Evolutionary conservation across 2,888 invertebrate species (phyloP).

Genomic region (Aspidiotus destructor): DNA sequence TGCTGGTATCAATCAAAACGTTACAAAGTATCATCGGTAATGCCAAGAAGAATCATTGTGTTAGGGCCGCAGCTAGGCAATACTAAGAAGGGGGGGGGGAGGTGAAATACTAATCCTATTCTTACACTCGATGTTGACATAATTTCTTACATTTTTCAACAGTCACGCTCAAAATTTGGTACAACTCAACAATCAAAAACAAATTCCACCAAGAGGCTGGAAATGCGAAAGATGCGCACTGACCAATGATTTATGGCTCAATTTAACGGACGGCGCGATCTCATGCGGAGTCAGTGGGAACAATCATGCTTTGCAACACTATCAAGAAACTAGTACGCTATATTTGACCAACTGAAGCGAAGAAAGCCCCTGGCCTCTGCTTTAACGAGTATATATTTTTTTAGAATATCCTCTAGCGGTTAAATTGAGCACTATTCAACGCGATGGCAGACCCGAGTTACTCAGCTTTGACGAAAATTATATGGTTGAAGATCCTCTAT

Average conservation of each 20-base stretch:
- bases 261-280: conserved; percentile 88
- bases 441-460: conserved; percentile 91
- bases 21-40: no score
- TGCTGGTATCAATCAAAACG: no score
- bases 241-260: conserved; percentile 91
- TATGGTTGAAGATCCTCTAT: conserved; percentile 86
- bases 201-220: conserved; percentile 86
- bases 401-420: conserved; percentile 81
- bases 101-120: no score
- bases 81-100: no score
- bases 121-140: not conserved
- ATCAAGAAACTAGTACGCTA: conserved; percentile 49
- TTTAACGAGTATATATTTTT: not conserved
- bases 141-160: not conserved
- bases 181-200: conserved; percentile 74
- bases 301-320: conserved; percentile 94
- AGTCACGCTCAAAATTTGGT: conserved; percentile 65
- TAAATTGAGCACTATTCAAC: conserved; percentile 92
- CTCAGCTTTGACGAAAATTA: conserved; percentile 96
- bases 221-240: conserved; percentile 85
- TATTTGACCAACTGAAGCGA: not conserved
- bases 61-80: no score
- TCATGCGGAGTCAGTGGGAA: conserved; percentile 94
- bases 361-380: not conserved
- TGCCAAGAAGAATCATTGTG: no score